phyloP scores from a whole-genome alignment of 2,113 vertebrate genomes.

The Chaetodon trifascialis region DNA sequence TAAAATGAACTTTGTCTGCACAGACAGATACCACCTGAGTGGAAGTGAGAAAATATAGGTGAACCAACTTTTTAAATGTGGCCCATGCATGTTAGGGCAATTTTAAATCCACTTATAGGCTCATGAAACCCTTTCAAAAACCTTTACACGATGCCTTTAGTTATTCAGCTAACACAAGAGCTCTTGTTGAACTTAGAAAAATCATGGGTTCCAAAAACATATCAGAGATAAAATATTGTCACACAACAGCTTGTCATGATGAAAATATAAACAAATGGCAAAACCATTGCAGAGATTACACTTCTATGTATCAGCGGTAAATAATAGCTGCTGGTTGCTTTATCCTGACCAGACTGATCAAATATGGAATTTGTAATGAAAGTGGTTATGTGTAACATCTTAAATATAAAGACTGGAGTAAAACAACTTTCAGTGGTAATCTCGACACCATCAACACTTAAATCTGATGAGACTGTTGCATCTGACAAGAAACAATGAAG shows the following conservation, averaged over 20 bases:
- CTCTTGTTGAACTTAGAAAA: not conserved
- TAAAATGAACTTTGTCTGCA: too few relatives aligned
- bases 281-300: not conserved
- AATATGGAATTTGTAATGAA: not conserved
- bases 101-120: not conserved
- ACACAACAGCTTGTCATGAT: not conserved
- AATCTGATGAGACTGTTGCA: conserved; percentile 24
- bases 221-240: not conserved
- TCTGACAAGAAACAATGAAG: conserved; percentile 36
- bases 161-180: not conserved
- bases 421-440: conserved; percentile 11
- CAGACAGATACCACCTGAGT: too few relatives aligned
- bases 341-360: conserved; percentile 10
- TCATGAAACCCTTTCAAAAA: not conserved
- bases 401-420: not conserved
- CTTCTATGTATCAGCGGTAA: not conserved
- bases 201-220: not conserved
- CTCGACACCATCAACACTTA: conserved; percentile 8
- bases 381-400: not conserved
- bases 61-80: too few relatives aligned
- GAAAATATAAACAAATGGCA: not conserved
- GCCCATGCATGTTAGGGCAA: not conserved
- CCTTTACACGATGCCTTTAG: not conserved
- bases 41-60: too few relatives aligned
- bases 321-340: not conserved